Base-by-base conservation (phyloP, 2,797 vertebrate genomes). In the Siniperca obscura region DNA sequence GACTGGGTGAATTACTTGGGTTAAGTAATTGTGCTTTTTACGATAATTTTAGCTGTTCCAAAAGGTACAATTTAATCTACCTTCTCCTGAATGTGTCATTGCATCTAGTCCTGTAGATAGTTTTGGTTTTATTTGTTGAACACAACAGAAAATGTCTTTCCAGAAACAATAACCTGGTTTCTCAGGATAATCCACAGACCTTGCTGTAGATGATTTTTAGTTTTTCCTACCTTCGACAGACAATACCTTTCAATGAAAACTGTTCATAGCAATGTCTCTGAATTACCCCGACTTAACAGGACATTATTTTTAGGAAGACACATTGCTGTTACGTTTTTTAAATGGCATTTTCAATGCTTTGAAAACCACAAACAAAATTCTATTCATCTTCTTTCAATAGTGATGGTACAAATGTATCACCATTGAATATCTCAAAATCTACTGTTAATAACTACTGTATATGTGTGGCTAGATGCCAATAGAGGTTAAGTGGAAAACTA, bases 261-360 rank as follows among this genome's bases (percentile, higher is more conserved):
- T 27, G n/a, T 42, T 22, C 17, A 57, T 12, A 73, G 5, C 44
- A 52, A 27, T 42, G 7, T 57, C 27, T 60, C 6, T 21, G 13
- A 59, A 30, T 40, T 30, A 56, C 16, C 21, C 4, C 13, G 19
- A 71, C 5, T 11, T 56, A 59, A 36, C 14, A 14, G 5, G n/a
- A 60, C 25, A 46, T 40, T 60, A 34, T 60, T 7, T 67, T n/a
- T 19, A 42, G 5, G 5, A 22, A 60, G 65, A 68, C 44, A 40
- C 30, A 25, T 8, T 67, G 52, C 67, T 61, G 56, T 61, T 68
- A 12, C 53, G 17, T 55, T 74, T 40, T 74, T 70, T 16, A 34
- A 66, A 72, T 30, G 0, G 14, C 14, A 56, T 46, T 55, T 70
- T n/a, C 10, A 61, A 1, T 42, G 5, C 25, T 8, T 40, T 40